Base-by-base conservation (phyloP, 2,113 vertebrate species). In the Coregonus clupeaformis region DNA sequence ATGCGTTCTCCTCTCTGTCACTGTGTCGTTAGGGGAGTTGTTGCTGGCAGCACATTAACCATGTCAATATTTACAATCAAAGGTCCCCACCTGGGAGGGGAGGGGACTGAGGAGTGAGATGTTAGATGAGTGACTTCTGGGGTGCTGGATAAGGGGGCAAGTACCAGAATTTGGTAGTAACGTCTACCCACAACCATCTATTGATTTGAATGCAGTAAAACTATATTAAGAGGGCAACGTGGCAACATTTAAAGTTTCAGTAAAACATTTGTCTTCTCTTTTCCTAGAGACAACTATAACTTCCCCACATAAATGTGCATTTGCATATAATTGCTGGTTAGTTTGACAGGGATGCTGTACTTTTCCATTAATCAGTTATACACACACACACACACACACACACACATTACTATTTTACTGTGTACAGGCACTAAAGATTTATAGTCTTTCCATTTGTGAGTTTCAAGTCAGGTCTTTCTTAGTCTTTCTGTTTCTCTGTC, bases 241-340 rank as follows among this genome's bases (percentile, higher is more conserved):
- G 14, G 49, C 14, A 52, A 52, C 36, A 14, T 18, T 5, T 52
- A 52, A 16, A 52, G 49, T 18, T 18, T 52, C 49, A 52, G 13
- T 18, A 5, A 14, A 52, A 52, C 49, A 52, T 52, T 5, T 52
- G 13, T 52, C 59, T 24, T 25, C 18, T 64, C 25, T 66, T 66
- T 66, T 29, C 29, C 6, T 66, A 20, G 5, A 14, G 11, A 30
- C 29, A 66, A 66, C 64, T 30, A 7, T 3, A 62, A 62, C 29
- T 5, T 24, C 36, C 30, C 20, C n/a, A 11, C 85, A 90, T 82
- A 85, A 88, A 88, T 89, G 78, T 85, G 76, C 86, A 85, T 90
- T 84, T 88, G 68, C 80, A 89, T 87, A 69, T 87, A 87, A 87
- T 85, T 87, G 83, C 78, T 77, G 69, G 78, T 82, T 87, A 75